Base-by-base conservation (phyloP, 2,797 vertebrate species). In the Dendrocincla tyrannina region DNA sequence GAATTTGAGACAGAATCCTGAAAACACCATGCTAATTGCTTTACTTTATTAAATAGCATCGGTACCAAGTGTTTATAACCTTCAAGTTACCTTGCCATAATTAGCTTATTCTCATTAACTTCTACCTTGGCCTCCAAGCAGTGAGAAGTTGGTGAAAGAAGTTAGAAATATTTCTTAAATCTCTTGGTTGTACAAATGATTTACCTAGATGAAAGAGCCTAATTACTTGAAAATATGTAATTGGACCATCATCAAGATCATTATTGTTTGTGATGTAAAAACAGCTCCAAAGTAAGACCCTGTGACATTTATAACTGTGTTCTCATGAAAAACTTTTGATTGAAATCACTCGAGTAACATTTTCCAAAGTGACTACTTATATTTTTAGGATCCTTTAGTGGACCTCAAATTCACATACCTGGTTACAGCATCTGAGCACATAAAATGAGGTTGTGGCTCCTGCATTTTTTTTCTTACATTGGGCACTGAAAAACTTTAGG, bases 61-160 rank as follows among this genome's bases (percentile, higher is more conserved):
- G 75, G 72, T 66, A 88, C 41, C 49, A 55, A 52, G 68, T 91
- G 67, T 91, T 95, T 89, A 56, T 89, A 96, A 91, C 73, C 50
- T 94, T 74, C 79, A 67, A 23, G 62, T 81, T 93, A 75, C 69
- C 62, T 91, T 94, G 76, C 44, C 9, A 28, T 92, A 96, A 95
- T 97, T 93, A 91, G 75, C 85, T 81, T 17, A 4, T 59, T 86
- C 87, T 95, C 93, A 86, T 92, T 96, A 94, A 75, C 76, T n/a
- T 73, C 30, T 88, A 22, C 32, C 24, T 91, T 41, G 67, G 8
- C 63, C 78, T 59, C 59, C 39, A 72, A 89, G 77, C 93, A 80
- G 58, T 6, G 8, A 93, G 60, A 83, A 91, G 68, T 27, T 81
- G n/a, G 76, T 59, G 47, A 81, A 93, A 44, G 33, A 67, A 87